phyloP scores from a whole-genome alignment of 1,140 invertebrate genomes.

The Drosophila lowei region DNA sequence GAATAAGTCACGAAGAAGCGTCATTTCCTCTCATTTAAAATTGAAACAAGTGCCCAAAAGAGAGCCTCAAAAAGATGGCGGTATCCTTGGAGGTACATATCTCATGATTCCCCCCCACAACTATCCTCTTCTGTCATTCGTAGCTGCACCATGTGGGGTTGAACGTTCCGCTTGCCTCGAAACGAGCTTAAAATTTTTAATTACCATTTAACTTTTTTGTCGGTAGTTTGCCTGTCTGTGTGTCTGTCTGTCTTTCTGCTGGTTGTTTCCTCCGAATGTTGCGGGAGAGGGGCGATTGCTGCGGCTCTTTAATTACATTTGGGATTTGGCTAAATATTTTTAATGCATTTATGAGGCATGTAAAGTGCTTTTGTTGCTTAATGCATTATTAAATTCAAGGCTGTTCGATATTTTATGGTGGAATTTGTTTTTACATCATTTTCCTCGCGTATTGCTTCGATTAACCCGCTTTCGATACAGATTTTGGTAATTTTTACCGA shows the following conservation, averaged over 20 bases:
- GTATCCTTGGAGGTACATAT: conserved; percentile 35
- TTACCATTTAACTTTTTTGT: conserved; percentile 50
- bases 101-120: neutral
- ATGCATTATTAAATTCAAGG: conserved; percentile 37
- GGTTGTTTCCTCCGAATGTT: conserved; percentile 7
- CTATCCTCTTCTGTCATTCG: conserved; percentile 3
- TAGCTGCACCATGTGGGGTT: too few relatives aligned
- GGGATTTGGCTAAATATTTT: conserved; percentile 42
- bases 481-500: too few relatives aligned
- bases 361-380: conserved; percentile 50
- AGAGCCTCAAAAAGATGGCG: conserved; percentile 1
- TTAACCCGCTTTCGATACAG: too few relatives aligned
- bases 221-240: neutral
- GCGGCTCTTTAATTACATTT: conserved; percentile 53
- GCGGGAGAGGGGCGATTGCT: neutral
- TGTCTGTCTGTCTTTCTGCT: conserved; percentile 1
- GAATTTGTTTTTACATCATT: neutral
- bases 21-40: conserved; percentile 28
- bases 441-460: too few relatives aligned
- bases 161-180: conserved; percentile 18
- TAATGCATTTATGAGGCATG: conserved; percentile 35
- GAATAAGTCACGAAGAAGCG: conserved; percentile 33
- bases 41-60: conserved; percentile 9
- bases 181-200: conserved; percentile 58
- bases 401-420: conserved; percentile 22